Evolutionary conservation across 2,797 vertebrate genomes (phyloP), one percentile per base, ranked within the genome.

Genomic region (Saxicola maurus): DNA sequence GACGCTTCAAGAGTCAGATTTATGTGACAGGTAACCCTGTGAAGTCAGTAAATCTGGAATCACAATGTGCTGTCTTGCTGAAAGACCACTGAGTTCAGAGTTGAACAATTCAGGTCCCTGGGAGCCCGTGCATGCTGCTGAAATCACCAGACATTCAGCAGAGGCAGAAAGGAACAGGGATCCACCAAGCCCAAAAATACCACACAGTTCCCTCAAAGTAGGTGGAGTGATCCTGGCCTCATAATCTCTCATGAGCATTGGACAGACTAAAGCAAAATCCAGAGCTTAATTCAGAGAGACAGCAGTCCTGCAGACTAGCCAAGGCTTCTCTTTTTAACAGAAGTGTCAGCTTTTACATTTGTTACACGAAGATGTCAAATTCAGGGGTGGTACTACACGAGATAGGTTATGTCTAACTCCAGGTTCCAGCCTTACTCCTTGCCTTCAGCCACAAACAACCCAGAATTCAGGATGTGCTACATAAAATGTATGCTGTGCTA

Each of bases 341-440:
- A 69, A 68, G 35, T 40, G 30, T 46, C 74, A 82, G 59, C 45
- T 74, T 64, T 57, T n/a, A 46, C 23, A 31, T 60, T 71, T 81
- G 21, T 81, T 79, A 66, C 0, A 0, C 67, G 55, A 61, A 4
- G 31, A 49, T 59, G 81, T 75, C 62, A 40, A 12, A 28, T 35
- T 45, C 42, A 28, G 35, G 40, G 30, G 40, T 48, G 51, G 48
- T 37, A 52, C 38, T 43, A 40, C 17, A 8, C 3, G 16, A 82
- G 38, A 55, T 18, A 25, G 0, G 0, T 28, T 30, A 31, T 1
- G 1, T 45, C 59, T 56, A 66, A 82, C 19, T 14, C 15, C n/a
- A 56, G 37, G 37, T 52, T 86, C n/a, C n/a, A 72, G 69, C 20
- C 42, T 60, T 20, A 20, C n/a, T 66, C 42, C 37, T 66, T 67